These are phyloP conservation scores for Homalodisca vitripennis DNA, from an alignment of 1,140 invertebrate genomes.

Conservation along the genomic window DNA sequence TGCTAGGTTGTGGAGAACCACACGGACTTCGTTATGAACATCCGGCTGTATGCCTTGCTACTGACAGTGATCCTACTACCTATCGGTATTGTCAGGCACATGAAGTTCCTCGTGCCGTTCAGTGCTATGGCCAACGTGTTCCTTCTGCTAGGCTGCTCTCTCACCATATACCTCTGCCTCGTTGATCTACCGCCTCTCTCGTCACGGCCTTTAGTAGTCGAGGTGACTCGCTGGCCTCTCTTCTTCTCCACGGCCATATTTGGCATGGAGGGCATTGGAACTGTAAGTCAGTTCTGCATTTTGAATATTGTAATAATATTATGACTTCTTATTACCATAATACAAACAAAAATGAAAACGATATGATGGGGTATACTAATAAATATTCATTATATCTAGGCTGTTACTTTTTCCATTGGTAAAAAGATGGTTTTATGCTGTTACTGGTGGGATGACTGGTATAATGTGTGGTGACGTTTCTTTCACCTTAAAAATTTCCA, in stretches of 20 bases:
- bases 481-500: too few species aligned
- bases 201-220: constrained; percentile 16
- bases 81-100: constrained; percentile 63
- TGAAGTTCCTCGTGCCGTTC: constrained; percentile 58
- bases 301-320: too few species aligned
- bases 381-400: too few species aligned
- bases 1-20: constrained; percentile 56
- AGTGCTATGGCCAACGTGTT: constrained; percentile 56
- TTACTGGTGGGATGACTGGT: too few species aligned
- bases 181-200: constrained; percentile 33
- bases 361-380: too few species aligned
- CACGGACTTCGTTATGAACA: constrained; percentile 43
- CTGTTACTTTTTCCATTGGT: too few species aligned
- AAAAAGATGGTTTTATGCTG: too few species aligned
- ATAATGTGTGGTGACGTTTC: too few species aligned
- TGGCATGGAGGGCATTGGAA: constrained; percentile 77
- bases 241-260: constrained; percentile 64
- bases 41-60: constrained; percentile 56
- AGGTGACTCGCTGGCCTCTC: constrained; percentile 37
- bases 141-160: constrained; percentile 53
- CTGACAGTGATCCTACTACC: constrained; percentile 58
- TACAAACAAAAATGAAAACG: too few species aligned
- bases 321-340: too few species aligned
- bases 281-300: too few species aligned
- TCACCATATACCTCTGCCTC: constrained; percentile 74